A percentile compares a stretch with the other conserved stretches of the same genome.
These are phyloP conservation scores for Poecile montanus DNA, from an alignment of 2,797 vertebrate genomes.

Conservation along the genomic window DNA sequence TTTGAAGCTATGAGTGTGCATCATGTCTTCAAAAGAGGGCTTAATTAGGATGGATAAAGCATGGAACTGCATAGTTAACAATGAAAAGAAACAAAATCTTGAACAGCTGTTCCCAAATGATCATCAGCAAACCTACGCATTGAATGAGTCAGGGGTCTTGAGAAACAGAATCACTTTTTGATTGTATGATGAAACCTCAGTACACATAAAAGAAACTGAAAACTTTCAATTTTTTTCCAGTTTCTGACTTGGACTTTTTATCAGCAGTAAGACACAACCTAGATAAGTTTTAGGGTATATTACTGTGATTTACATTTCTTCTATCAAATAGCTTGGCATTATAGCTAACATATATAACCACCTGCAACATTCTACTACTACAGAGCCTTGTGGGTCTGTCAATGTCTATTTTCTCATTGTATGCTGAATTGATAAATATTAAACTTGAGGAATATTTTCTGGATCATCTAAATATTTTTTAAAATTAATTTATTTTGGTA, in stretches of 20 bases:
- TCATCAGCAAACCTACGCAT: background rate
- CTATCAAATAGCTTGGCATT: background rate
- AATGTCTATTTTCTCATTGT: background rate
- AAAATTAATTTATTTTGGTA: rapidly evolving
- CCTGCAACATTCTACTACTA: background rate
- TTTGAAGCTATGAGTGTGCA: background rate
- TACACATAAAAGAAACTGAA: background rate
- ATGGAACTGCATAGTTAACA: background rate
- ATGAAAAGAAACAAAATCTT: background rate
- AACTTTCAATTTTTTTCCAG: background rate
- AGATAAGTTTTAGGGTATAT: background rate
- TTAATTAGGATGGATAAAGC: background rate
- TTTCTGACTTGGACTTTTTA: background rate
- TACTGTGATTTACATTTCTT: background rate
- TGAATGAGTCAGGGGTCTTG: background rate
- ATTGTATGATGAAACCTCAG: background rate
- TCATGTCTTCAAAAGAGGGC: background rate
- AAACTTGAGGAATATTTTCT: background rate
- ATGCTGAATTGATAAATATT: background rate
- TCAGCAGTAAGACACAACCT: background rate
- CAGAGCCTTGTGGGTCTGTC: background rate
- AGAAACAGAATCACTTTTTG: background rate
- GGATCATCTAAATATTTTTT: background rate
- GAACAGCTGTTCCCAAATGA: background rate
- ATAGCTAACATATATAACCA: background rate